Evolutionary conservation across 2,888 invertebrate species (phyloP).

Genomic region (Drosophila merina): DNA sequence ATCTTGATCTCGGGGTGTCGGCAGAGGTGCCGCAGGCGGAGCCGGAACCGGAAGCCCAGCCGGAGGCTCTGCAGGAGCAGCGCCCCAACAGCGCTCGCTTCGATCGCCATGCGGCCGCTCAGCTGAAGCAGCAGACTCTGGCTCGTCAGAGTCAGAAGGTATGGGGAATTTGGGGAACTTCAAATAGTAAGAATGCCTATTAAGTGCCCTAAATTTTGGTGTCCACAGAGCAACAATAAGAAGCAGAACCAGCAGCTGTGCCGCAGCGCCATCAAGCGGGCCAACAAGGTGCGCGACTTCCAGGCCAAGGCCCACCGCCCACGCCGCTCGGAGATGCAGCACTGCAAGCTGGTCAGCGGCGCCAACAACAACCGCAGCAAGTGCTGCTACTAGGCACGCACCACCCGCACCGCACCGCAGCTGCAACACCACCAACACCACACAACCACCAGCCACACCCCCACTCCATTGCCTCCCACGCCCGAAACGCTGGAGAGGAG

Average conservation of each 20-base stretch:
- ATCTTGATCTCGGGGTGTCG: conserved; percentile 80
- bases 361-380: conserved; percentile 88
- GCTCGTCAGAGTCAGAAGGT: conserved; percentile 82
- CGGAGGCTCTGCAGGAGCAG: conserved; percentile 41
- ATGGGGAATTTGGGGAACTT: conserved; percentile 1
- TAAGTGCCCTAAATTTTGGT: neutral
- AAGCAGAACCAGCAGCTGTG: conserved; percentile 84
- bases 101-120: conserved; percentile 74
- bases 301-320: conserved; percentile 85
- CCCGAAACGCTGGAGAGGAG: conserved; percentile 27
- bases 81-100: conserved; percentile 66
- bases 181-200: neutral
- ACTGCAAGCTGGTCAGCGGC: conserved; percentile 85
- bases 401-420: conserved; percentile 20
- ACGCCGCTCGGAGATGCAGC: conserved; percentile 85
- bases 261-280: conserved; percentile 85
- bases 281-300: conserved; percentile 86
- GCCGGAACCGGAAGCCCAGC: conserved; percentile 38
- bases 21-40: conserved; percentile 45
- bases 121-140: conserved; percentile 81
- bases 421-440: conserved; percentile 21
- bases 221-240: conserved; percentile 83
- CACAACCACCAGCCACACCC: conserved; percentile 8
- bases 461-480: conserved; percentile 23
- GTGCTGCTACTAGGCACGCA: conserved; percentile 82